phyloP scores from a whole-genome alignment of 2,888 invertebrate species.

The Achlya flavicornis region DNA sequence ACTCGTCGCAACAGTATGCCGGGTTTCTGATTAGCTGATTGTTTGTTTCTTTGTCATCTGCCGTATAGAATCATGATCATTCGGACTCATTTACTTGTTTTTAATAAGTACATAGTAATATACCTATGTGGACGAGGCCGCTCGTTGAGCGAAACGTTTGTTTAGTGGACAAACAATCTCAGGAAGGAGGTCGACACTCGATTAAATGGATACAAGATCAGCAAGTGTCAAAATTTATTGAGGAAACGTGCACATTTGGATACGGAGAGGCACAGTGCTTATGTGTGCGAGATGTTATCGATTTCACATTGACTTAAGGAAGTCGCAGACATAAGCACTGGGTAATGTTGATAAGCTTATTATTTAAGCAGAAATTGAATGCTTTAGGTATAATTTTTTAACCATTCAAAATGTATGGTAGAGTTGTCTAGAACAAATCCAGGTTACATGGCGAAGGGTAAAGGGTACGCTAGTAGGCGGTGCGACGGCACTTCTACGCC shows the following conservation, averaged over 20 bases:
- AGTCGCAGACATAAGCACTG: background rate
- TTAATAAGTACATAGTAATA: background rate
- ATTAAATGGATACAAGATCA: slow-evolving; percentile 37
- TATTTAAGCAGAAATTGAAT: too few relatives aligned
- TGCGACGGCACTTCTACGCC: slow-evolving; percentile 47
- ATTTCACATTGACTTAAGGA: background rate
- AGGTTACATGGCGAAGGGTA: slow-evolving; percentile 36
- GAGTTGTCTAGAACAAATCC: slow-evolving; percentile 17
- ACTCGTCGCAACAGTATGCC: background rate
- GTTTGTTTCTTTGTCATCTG: background rate
- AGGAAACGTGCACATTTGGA: slow-evolving; percentile 18
- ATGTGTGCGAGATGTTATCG: slow-evolving; percentile 13
- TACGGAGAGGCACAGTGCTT: slow-evolving; percentile 15
- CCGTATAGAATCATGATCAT: background rate
- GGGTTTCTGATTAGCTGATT: background rate
- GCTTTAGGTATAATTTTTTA: too few relatives aligned
- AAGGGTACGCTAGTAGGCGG: slow-evolving; percentile 53
- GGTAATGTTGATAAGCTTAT: too few relatives aligned
- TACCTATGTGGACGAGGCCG: slow-evolving; percentile 26
- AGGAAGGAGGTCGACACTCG: slow-evolving; percentile 38
- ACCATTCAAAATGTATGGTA: background rate
- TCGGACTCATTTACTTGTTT: background rate
- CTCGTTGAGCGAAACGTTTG: slow-evolving; percentile 26
- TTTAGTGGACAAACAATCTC: slow-evolving; percentile 31
- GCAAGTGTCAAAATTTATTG: slow-evolving; percentile 30